Conservation (phyloP, 2,113 vertebrate genomes). For the Burhinus oedicnemus region DNA sequence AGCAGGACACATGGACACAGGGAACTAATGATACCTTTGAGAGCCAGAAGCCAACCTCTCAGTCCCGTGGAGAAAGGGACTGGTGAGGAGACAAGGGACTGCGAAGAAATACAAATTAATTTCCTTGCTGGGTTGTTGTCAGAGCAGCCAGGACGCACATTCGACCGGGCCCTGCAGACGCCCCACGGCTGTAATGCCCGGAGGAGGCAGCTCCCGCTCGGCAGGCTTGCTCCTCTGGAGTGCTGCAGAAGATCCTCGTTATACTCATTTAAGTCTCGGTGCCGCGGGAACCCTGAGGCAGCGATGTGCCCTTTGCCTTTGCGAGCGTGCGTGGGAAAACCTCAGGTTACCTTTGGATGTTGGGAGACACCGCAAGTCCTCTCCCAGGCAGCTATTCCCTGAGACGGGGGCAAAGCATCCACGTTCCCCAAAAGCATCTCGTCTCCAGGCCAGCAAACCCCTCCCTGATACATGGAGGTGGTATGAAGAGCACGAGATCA, state of each 20-base stretch:
- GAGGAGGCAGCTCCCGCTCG: background rate
- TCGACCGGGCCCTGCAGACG: background rate
- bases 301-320: background rate
- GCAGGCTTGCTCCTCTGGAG: background rate
- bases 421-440: background rate
- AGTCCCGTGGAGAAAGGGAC: background rate
- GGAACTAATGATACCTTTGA: background rate
- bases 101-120: background rate
- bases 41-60: background rate
- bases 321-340: rapidly evolving
- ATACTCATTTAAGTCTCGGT: rapidly evolving
- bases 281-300: background rate
- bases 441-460: background rate
- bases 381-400: background rate
- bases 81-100: background rate
- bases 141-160: rapidly evolving
- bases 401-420: background rate
- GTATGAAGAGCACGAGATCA: background rate
- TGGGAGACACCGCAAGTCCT: background rate
- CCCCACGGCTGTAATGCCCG: background rate
- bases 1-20: background rate
- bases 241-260: background rate
- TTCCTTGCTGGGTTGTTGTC: background rate
- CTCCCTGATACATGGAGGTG: rapidly evolving
- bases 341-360: background rate